Conservation (phyloP, 2,888 invertebrate genomes). For the Netelia virgata region DNA sequence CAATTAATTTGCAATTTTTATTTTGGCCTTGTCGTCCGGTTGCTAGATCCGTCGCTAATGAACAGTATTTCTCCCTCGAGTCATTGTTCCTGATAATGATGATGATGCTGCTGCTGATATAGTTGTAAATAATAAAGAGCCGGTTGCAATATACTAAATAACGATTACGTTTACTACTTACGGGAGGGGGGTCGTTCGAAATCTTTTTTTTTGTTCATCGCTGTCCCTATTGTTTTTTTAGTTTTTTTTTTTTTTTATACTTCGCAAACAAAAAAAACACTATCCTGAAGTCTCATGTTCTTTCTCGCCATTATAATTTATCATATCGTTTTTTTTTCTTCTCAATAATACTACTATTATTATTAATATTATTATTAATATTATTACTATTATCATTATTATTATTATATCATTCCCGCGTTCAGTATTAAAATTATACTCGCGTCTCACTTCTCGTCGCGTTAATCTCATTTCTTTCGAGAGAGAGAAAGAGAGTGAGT, state of each 20-base stretch:
- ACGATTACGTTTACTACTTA: conserved; percentile 42
- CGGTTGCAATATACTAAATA: conserved; percentile 58
- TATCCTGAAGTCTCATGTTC: conserved; percentile 36
- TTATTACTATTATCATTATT: conserved; percentile 45
- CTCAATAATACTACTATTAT: conserved; percentile 15
- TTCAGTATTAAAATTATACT: conserved; percentile 67
- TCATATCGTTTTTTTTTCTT: conserved; percentile 33
- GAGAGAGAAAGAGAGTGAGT: conserved; percentile 13
- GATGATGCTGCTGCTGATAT: conserved; percentile 37
- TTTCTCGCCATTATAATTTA: conserved; percentile 64
- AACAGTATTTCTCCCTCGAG: conserved; percentile 67
- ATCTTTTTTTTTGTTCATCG: conserved; percentile 24
- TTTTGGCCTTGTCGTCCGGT: not conserved
- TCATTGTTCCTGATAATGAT: conserved; percentile 65
- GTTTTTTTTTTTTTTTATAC: not conserved
- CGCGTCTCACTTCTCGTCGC: conserved; percentile 56
- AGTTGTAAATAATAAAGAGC: conserved; percentile 56
- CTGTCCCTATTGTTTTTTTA: not conserved
- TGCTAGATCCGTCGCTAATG: conserved; percentile 54
- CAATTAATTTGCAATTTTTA: not conserved
- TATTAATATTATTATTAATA: conserved; percentile 33
- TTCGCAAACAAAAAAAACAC: conserved; percentile 6
- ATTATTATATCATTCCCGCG: conserved; percentile 66
- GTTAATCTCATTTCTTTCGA: conserved; percentile 31
- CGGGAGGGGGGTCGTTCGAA: conserved; percentile 15